phyloP scores from a whole-genome alignment of 1,140 invertebrate species.

The Aphidius gifuensis region DNA sequence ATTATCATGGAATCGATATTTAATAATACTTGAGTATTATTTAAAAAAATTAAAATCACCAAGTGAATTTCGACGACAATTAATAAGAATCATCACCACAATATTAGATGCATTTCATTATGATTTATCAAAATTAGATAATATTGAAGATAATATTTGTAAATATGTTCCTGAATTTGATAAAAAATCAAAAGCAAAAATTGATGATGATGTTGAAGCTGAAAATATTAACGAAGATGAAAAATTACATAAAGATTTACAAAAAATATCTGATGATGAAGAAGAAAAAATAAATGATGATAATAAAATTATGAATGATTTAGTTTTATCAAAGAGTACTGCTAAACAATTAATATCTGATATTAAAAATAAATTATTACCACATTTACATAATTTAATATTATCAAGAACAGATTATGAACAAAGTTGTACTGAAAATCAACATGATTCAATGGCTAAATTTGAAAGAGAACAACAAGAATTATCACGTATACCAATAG shows the following conservation, averaged over 20 bases:
- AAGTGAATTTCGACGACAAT: slow-evolving; percentile 76
- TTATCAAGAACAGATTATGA: slow-evolving; percentile 73
- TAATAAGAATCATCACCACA: slow-evolving; percentile 74
- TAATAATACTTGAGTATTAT: slow-evolving; percentile 76
- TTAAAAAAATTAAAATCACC: slow-evolving; percentile 69
- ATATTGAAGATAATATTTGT: slow-evolving; percentile 1
- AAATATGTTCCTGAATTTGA: slow-evolving; percentile 13
- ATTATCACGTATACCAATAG: slow-evolving; percentile 85
- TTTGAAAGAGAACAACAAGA: too few relatives aligned
- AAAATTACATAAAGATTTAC: slow-evolving; percentile 24
- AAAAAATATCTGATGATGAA: slow-evolving; percentile 41
- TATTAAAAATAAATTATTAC: slow-evolving; percentile 60
- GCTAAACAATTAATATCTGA: slow-evolving; percentile 69
- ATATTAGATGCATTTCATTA: slow-evolving; percentile 93
- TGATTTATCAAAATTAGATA: slow-evolving; percentile 67
- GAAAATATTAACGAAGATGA: slow-evolving; percentile 32
- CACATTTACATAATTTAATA: slow-evolving; percentile 66
- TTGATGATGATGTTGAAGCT: slow-evolving; percentile 62
- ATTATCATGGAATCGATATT: slow-evolving; percentile 85
- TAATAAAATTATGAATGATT: slow-evolving; percentile 58
- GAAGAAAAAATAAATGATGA: slow-evolving; percentile 53
- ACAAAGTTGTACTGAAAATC: too few relatives aligned
- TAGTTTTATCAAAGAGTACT: slow-evolving; percentile 62
- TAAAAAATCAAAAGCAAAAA: slow-evolving; percentile 29
- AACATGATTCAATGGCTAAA: too few relatives aligned